These are phyloP conservation scores for Cyanoramphus novaezelandiae DNA, from an alignment of 2,113 vertebrate species.

Conservation along the genomic window DNA sequence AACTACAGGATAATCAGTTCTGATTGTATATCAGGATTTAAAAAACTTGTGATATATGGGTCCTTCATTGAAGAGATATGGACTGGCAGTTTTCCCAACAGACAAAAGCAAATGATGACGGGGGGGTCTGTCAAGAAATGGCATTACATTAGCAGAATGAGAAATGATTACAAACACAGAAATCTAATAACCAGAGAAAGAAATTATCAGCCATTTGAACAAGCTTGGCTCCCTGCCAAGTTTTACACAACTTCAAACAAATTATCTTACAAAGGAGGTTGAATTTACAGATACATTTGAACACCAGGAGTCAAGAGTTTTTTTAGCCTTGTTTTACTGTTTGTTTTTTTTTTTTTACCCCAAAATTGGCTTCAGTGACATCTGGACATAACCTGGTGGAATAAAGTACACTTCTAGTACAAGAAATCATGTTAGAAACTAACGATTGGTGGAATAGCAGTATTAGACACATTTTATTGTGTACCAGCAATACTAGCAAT, in stretches of 20 bases:
- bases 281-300: neutral
- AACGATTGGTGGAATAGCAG: neutral
- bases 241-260: neutral
- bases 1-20: neutral
- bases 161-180: neutral
- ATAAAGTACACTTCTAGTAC: neutral
- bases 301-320: neutral
- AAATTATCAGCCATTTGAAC: slow-evolving; percentile 7
- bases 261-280: neutral
- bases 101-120: slow-evolving; percentile 25
- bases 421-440: neutral
- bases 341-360: neutral
- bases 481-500: neutral
- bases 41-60: neutral
- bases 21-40: neutral
- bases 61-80: neutral
- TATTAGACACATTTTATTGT: neutral
- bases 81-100: neutral
- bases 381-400: neutral
- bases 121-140: neutral
- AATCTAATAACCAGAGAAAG: slow-evolving; percentile 32
- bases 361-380: neutral
- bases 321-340: neutral
- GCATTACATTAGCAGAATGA: slow-evolving; percentile 5
- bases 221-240: neutral